phyloP scores from a whole-genome alignment of 2,113 vertebrate genomes.

The Hippoglossus stenolepis region DNA sequence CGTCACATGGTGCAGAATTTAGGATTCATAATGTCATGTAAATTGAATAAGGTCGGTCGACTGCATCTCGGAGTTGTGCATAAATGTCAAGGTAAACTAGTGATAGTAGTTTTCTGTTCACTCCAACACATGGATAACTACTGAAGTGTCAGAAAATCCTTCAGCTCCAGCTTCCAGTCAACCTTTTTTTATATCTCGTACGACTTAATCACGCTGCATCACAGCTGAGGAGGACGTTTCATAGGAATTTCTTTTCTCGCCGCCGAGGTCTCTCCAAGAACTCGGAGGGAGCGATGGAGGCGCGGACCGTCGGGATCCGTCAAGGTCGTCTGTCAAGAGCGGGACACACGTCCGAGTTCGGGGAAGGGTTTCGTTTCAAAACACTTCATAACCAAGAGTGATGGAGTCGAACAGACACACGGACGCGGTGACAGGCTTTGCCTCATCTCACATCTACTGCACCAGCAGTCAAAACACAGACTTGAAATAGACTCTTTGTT shows the following conservation, averaged over 20 bases:
- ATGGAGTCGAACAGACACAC: slow-evolving; percentile 5
- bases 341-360: slow-evolving; percentile 10
- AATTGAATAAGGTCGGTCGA: slow-evolving; percentile 7
- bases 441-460: slow-evolving; percentile 22
- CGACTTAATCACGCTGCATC: neutral
- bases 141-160: neutral
- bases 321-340: slow-evolving; percentile 28
- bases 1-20: neutral
- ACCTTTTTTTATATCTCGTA: neutral
- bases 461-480: slow-evolving; percentile 51
- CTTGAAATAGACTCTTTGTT: slow-evolving; percentile 56
- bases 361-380: slow-evolving; percentile 51
- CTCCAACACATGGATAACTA: neutral
- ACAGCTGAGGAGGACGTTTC: neutral
- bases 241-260: neutral
- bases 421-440: slow-evolving; percentile 29
- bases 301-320: neutral
- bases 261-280: neutral
- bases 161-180: neutral
- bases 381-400: neutral
- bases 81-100: neutral
- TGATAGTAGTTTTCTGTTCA: neutral
- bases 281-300: neutral
- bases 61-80: neutral
- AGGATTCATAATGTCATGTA: slow-evolving; percentile 14